These are phyloP conservation scores for Osmerus mordax DNA, from an alignment of 2,113 vertebrate species.

Conservation along the genomic window DNA sequence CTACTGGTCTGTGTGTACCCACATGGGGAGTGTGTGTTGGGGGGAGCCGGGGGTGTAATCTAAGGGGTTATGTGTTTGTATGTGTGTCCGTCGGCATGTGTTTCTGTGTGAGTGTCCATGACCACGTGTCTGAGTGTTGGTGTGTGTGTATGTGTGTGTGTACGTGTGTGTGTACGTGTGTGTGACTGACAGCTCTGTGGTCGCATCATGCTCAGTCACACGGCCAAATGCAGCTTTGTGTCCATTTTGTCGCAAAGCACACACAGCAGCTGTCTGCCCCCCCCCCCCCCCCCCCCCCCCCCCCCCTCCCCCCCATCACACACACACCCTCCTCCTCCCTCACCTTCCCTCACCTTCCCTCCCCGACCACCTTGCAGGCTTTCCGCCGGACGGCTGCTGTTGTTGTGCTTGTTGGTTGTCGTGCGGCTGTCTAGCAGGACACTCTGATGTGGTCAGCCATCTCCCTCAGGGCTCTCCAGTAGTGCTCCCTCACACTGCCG, in stretches of 20 bases:
- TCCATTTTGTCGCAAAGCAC: slow-evolving; percentile 43
- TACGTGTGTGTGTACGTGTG: slow-evolving; percentile 10
- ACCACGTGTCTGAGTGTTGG: slow-evolving; percentile 4
- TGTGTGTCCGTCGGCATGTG: slow-evolving; percentile 11
- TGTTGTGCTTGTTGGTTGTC: slow-evolving; percentile 14
- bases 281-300: not conserved
- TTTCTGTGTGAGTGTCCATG: slow-evolving; percentile 2
- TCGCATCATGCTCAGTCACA: slow-evolving; percentile 46
- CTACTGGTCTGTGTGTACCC: slow-evolving; percentile 45
- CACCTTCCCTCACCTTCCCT: not conserved
- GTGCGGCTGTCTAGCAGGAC: slow-evolving; percentile 10
- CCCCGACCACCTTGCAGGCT: slow-evolving; percentile 13
- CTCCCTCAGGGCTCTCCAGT: not conserved
- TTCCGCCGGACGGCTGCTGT: slow-evolving; percentile 1
- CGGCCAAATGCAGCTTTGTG: slow-evolving; percentile 46
- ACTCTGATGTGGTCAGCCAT: not conserved
- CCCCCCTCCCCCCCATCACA: not conserved
- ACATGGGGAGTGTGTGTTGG: slow-evolving; percentile 11
- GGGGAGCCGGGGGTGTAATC: not conserved
- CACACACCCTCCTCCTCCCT: not conserved
- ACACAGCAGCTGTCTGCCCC: slow-evolving; percentile 30
- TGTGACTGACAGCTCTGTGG: slow-evolving; percentile 17
- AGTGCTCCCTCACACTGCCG: not conserved
- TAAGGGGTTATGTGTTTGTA: slow-evolving; percentile 5
- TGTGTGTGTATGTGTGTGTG: slow-evolving; percentile 9